Base-by-base conservation (phyloP, 2,888 invertebrate genomes). In the Andrena bucephala region DNA sequence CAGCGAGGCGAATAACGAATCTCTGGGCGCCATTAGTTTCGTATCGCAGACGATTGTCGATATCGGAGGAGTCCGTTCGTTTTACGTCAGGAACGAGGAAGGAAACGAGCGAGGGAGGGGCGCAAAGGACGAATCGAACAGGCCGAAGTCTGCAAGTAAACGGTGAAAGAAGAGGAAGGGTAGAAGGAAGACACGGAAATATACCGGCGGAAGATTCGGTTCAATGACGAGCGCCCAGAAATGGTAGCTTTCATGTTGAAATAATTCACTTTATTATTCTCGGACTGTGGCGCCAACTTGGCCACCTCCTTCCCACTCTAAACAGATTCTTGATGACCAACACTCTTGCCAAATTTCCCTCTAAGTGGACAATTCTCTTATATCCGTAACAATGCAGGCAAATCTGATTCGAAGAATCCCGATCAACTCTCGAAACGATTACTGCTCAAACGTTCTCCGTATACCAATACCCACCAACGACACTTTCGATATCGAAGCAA, bases 261-360 rank as follows among this genome's bases (percentile, higher is more conserved):
- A 90, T 90, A 91, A 91, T 91, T 87, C 87, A 90, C 88, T 91
- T 89, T 89, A 85, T 89, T 89, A 86, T 89, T 83, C 83, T 71
- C 59, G 48, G 10, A 36, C 70, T 62, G 72, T 42, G 72, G 33
- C 69, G 75, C 62, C 65, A 63, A 77, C 70, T 60, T 73, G 70
- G 70, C 29, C 74, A 42, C 63, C 77, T 52, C 65, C 68, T 81
- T 70, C 54, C 24, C 29, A 48, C 20, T 24, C 42, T 16, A 36
- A 50, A 20, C 4, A 67, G 62, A 72, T 78, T 77, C 74, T 79
- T 88, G 83, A 87, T 70, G n/a, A 54, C 31, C 16, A 57, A 42
- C 48, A 27, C 4, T 10, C 4, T 69, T 50, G 65, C 7, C 24
- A 71, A 60, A 79, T 29, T 81, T 74, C 24, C 65, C 84, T 74